Evolutionary conservation across 2,888 invertebrate species (phyloP), one percentile per base, ranked within the genome.

Genomic region (Panorpa germanica): DNA sequence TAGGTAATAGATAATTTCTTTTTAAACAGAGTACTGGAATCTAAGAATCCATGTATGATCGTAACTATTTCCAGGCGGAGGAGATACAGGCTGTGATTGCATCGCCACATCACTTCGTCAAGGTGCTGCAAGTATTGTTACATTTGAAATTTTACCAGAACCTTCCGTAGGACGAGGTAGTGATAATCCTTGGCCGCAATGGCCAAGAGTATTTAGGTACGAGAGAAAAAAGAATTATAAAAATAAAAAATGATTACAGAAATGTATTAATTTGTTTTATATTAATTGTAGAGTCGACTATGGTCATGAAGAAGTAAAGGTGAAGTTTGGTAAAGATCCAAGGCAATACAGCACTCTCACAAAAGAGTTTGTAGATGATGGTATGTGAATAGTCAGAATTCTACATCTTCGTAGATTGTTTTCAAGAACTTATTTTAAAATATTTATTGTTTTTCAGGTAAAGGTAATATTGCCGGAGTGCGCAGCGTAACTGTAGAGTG

Each of bases 181-280:
- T 10, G 90, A 90, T 52, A 98, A 98, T 57, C 96, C 96, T 1
- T 98, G 98, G 98, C 98, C 96, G 3, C 90, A 95, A 48, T 98
- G 86, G 78, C 96, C 96, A 0, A 67, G 85, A 46, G 81, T 93
- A 14, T 95, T 96, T 65, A 76, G 81, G 65, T 63, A 42, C 35
- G 9, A 8, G 27, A 28, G 14, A 16, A 12, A 18, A 6, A 8
- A n/a, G 13, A 12, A 18, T 3, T 12, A n/a, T 12, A 28, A 28
- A 11, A 13, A 26, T 14, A 29, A 28, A 8, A 6, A 12, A 26
- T 19, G 17, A 18, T 25, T 15, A 14, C 5, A 30, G 11, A 12
- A 13, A 18, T 10, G 3, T 29, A 22, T n/a, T 24, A 29, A 30
- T 23, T 27, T n/a, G 24, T 4, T 13, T 29, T 25, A 18, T 21